phyloP scores from a whole-genome alignment of 2,888 invertebrate genomes.

The Hyposoter dolosus region DNA sequence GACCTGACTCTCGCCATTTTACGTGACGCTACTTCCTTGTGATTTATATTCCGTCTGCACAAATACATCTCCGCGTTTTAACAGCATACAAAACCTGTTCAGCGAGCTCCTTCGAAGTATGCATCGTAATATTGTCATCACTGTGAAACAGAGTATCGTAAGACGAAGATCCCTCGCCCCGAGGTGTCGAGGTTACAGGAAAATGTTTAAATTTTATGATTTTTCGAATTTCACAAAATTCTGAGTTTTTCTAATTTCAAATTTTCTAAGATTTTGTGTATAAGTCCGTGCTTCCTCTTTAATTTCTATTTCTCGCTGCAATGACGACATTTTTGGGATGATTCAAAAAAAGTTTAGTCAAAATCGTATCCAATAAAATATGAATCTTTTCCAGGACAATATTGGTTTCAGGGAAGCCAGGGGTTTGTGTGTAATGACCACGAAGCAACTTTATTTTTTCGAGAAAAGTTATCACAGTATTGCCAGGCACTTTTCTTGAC shows the following conservation, averaged over 20 bases:
- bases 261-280: no score
- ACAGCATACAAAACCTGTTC: conserved; percentile 7
- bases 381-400: no score
- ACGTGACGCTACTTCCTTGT: not conserved
- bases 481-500: conserved; percentile 74
- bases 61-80: not conserved
- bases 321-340: no score
- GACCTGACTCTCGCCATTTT: conserved; percentile 25
- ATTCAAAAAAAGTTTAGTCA: no score
- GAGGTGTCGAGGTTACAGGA: not conserved
- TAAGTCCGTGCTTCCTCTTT: no score
- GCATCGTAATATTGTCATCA: not conserved
- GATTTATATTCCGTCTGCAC: conserved; percentile 31
- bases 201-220: no score
- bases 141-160: not conserved
- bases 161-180: not conserved
- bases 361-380: no score
- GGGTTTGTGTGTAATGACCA: not conserved
- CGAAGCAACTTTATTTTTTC: conserved; percentile 37
- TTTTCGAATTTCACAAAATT: no score
- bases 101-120: not conserved
- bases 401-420: not conserved
- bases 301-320: no score
- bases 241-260: no score
- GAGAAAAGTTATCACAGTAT: conserved; percentile 62